Conservation (phyloP, 2,797 vertebrate genomes). For the Microchirus variegatus region DNA sequence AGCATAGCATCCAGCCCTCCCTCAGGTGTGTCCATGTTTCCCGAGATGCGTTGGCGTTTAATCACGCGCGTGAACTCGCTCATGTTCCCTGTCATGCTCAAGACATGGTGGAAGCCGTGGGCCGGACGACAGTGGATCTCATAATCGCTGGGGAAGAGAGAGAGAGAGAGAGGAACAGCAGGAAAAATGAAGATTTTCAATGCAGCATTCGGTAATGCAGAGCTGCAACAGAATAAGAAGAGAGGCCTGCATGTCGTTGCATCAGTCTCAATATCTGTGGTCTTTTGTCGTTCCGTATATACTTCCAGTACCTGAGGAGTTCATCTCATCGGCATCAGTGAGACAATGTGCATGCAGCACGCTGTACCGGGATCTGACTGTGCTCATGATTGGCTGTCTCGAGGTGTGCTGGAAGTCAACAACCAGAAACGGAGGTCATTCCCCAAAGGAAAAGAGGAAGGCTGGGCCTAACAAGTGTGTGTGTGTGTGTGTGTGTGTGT, state of each 20-base stretch:
- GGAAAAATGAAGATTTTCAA: neutral
- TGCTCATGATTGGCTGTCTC: no score
- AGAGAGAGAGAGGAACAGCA: slow-evolving; percentile 9
- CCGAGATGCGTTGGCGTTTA: slow-evolving; percentile 93
- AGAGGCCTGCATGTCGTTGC: slow-evolving; percentile 2
- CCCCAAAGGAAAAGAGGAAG: no score
- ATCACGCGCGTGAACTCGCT: slow-evolving; percentile 92
- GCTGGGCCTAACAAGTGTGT: no score
- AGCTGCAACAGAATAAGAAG: slow-evolving; percentile 12
- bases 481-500: no score
- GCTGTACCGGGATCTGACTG: no score
- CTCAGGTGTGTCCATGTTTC: slow-evolving; percentile 97
- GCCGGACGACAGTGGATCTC: slow-evolving; percentile 92
- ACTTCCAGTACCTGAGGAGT: no score
- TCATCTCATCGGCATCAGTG: no score
- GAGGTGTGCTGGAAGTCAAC: no score
- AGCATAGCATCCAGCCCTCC: slow-evolving; percentile 97
- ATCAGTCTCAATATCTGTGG: no score
- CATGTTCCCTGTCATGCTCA: slow-evolving; percentile 92
- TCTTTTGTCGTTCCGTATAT: no score
- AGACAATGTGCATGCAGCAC: no score
- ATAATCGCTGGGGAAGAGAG: slow-evolving; percentile 88
- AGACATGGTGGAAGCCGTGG: slow-evolving; percentile 94
- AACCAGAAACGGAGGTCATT: no score
- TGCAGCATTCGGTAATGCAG: slow-evolving; percentile 15